These are phyloP conservation scores for Blennius ocellaris DNA, from an alignment of 2,113 vertebrate species.

Conservation along the genomic window DNA sequence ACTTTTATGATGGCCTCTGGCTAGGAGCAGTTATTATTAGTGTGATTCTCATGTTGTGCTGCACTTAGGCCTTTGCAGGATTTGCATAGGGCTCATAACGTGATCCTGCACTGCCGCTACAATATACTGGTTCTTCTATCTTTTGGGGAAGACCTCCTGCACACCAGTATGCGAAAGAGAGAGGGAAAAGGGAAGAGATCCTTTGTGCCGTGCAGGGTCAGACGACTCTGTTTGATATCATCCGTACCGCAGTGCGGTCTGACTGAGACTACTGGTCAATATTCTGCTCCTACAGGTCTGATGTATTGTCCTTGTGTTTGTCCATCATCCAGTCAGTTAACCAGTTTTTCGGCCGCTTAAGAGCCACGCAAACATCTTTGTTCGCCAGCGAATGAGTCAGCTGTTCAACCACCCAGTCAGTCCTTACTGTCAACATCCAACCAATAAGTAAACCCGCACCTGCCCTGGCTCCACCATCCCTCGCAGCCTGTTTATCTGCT, in stretches of 20 bases:
- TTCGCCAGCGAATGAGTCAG: slow-evolving; percentile 39
- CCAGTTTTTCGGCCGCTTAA: slow-evolving; percentile 15
- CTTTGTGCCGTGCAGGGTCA: no score
- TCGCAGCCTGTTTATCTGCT: background rate
- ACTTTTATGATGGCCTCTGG: slow-evolving; percentile 11
- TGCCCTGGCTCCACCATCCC: slow-evolving; percentile 4
- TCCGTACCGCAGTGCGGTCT: background rate
- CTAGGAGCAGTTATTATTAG: slow-evolving; percentile 13
- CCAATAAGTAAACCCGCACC: slow-evolving; percentile 31
- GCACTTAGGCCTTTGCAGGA: slow-evolving; percentile 24
- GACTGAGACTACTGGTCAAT: slow-evolving; percentile 13
- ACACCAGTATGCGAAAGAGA: background rate
- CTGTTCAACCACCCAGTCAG: slow-evolving; percentile 5
- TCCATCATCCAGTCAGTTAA: slow-evolving; percentile 1
- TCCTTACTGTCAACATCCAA: slow-evolving; percentile 18
- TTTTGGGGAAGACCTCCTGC: background rate
- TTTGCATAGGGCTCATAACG: slow-evolving; percentile 74
- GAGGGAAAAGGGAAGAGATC: background rate
- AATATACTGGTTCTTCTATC: slow-evolving; percentile 36
- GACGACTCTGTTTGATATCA: background rate
- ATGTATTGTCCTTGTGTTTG: background rate
- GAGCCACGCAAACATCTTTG: slow-evolving; percentile 1
- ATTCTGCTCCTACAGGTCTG: slow-evolving; percentile 12
- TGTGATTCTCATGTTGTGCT: slow-evolving; percentile 73
- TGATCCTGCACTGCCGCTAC: slow-evolving; percentile 26